Base-by-base conservation (phyloP, 2,888 invertebrate species). In the Periphyllus acericola region DNA sequence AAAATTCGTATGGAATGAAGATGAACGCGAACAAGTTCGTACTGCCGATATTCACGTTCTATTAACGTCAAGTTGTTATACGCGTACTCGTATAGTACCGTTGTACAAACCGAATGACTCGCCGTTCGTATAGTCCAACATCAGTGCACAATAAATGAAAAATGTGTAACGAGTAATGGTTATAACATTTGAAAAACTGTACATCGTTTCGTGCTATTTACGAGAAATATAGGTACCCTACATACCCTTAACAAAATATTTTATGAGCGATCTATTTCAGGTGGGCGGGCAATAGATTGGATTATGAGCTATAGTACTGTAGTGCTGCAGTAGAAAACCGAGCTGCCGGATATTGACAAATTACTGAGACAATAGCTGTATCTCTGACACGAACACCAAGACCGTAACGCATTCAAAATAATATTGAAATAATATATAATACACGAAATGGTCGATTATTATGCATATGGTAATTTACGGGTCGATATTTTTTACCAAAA, bases 331-430 rank as follows among this genome's bases (percentile, higher is more conserved):
- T n/a, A 9, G 75, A 21, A 60, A 29, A 74, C n/a, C 5, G 55
- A 74, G 36, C 21, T 36, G 52, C 74, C 34, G 34, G 55, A 75
- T 55, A 83, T 75, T 75, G 3, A 74, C n/a, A 83, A 83, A 83
- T 55, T 29, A 83, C 82, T n/a, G 36, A 55, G 60, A 83, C 29
- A 36, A 75, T n/a, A n/a, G 55, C 60, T 75, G 72, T 74, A 34
- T 36, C 34, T 74, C 74, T 83, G 74, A 74, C 21, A 29, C 11
- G 21, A 74, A 83, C 8, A 11, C 55, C 19, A 40, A 83, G 75
- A 75, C 40, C 5, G 3, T 40, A 75, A 19, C 32, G n/a, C 34
- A 74, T n/a, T 21, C 36, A 21, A 29, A 11, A 36, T 34, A 34
- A 71, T 36, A 36, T 83, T 74, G 6, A 36, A 36, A 36, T 36